Evolutionary conservation across 2,113 vertebrate genomes (phyloP).

Genomic region (Nesogale talazaci): DNA sequence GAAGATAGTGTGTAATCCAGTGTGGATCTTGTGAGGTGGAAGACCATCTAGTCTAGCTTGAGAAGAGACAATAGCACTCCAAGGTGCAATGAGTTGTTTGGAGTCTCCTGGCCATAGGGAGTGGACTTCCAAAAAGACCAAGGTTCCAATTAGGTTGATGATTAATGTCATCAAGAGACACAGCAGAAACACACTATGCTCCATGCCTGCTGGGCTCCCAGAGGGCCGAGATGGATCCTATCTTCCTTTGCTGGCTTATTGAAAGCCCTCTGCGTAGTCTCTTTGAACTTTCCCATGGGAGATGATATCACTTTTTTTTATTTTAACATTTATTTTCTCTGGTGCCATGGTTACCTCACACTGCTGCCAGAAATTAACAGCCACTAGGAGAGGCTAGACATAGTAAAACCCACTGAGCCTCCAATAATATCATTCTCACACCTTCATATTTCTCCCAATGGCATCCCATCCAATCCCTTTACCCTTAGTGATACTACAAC

Average conservation of each 20-base stretch:
- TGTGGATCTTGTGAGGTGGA: not conserved
- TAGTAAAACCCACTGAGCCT: too few relatives aligned
- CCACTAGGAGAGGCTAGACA: not conserved
- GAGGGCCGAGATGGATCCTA: not conserved
- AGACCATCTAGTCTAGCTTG: not conserved
- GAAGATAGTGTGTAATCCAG: not conserved
- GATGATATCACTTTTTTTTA: not conserved
- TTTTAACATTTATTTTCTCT: slow-evolving; percentile 20
- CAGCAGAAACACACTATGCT: not conserved
- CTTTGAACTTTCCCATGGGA: not conserved
- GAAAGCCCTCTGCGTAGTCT: not conserved
- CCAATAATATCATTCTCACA: not conserved
- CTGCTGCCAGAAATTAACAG: slow-evolving; percentile 6
- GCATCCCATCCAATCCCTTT: not conserved
- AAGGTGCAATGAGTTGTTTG: not conserved
- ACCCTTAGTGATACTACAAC: not conserved
- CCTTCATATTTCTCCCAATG: not conserved
- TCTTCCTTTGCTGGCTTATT: not conserved
- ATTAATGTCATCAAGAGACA: not conserved
- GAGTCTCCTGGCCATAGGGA: not conserved
- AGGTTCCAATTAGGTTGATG: not conserved
- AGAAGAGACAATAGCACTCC: not conserved
- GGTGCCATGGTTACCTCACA: not conserved
- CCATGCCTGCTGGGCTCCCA: rapidly evolving
- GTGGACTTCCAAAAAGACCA: not conserved